Evolutionary conservation across 2,888 invertebrate genomes (phyloP), one percentile per base, ranked within the genome.

Genomic region (Troilus luridus): DNA sequence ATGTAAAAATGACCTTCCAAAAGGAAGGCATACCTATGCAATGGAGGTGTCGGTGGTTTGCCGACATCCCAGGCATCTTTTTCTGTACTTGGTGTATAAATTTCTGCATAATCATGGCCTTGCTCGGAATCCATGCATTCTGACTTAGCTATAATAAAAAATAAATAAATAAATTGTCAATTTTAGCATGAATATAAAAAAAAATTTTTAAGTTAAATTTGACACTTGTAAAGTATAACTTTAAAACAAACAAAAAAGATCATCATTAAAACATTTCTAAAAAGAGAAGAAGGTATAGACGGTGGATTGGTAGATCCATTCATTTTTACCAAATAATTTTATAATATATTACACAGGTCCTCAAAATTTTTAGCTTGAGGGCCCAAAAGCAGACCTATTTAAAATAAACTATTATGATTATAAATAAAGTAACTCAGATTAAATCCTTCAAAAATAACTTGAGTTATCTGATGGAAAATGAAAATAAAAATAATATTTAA

Each of bases 21-120:
- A 64, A 64, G 64, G 41, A 77, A 41, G 21, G 10, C 41, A 24
- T 91, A 92, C 92, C 93, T 92, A 94, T 98, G 98, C 91, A 98
- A 94, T 0, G 98, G 98, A 56, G 98, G 98, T 0, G 98, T 98
- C 21, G 98, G 98, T 0, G 98, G 97, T 92, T 96, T 95, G 6
- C 92, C 93, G 92, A 92, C 93, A 64, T 93, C 93, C 93, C 93
- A 93, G 9, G 93, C 93, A 85, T 93, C 92, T 92, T 95, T 95
- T 94, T 97, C 98, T 94, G 97, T 96, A 93, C 97, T 98, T 0
- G 98, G 98, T 58, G 98, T 98, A 94, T 98, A 98, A 92, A 98
- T 98, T 95, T 98, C 98, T 0, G 98, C 98, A 94, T 98, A 98
- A 94, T 98, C 98, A 93, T 98, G 98, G 1, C 97, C 96, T 91